Evolutionary conservation across 2,113 vertebrate genomes (phyloP), one percentile per base, ranked within the genome.

Genomic region (Scolopax mira): DNA sequence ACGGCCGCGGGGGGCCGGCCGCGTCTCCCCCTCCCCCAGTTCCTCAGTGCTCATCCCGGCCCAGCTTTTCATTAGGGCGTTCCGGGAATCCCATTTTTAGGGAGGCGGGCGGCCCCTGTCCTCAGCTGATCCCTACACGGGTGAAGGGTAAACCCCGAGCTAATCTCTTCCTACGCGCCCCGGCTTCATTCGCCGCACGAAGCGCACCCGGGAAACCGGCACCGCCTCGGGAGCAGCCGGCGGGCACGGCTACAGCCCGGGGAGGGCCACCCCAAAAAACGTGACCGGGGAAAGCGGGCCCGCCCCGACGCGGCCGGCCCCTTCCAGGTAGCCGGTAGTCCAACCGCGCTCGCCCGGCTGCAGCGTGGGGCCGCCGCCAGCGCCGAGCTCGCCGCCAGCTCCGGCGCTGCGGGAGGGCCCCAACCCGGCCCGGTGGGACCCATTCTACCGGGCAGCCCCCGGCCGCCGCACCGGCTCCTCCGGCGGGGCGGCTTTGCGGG

Each of bases 81-180:
- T 90, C 58, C 10, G 7, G 80, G 85, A 84, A 73, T 79, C 69
- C 39, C 85, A 11, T 37, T 89, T 77, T 87, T 37, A 72, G 73
- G 88, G 54, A 58, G 42, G 78, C 39, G 65, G 67, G 69, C 12
- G 51, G 79, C 52, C 57, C 35, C 55, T 95, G 91, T 92, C 95
- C 93, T 93, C 60, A 66, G 70, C n/a, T 78, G 93, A 78, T 95
- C 93, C 19, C 69, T 67, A 4, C 35, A 9, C 24, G 67, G 77
- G 46, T 52, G 65, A 90, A 91, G 84, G 72, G 88, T 85, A 88
- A 95, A 82, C 72, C 73, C 86, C 78, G 27, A 79, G 72, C 28
- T 95, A 86, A 91, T 86, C 80, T 19, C 62, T 82, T 61, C 85
- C 81, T 41, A 74, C 54, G 35, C 52, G 6, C 33, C 37, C 69